phyloP scores from a whole-genome alignment of 2,797 vertebrate genomes.

The Paratrypauchen microcephalus region DNA sequence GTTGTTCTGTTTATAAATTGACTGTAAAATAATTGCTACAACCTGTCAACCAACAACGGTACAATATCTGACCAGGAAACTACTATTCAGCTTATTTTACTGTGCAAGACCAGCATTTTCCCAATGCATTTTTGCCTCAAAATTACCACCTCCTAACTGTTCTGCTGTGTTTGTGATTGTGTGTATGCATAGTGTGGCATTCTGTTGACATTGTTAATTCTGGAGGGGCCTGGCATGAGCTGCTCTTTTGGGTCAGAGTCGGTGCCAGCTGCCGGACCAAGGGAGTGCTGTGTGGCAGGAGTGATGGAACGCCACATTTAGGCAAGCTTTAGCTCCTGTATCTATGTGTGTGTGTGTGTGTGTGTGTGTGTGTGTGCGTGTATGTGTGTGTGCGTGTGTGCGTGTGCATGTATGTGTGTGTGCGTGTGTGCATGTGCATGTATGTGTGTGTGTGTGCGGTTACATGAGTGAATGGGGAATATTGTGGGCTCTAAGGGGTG shows the following conservation, averaged over 20 bases:
- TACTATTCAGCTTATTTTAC: neutral
- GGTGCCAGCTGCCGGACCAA: constrained; percentile 61
- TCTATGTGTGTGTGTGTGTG: constrained; percentile 10
- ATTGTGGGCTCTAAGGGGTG: constrained; percentile 51
- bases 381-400: constrained; percentile 29
- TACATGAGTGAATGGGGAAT: constrained; percentile 42
- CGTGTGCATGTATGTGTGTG: too few relatives aligned
- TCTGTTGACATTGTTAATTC: constrained; percentile 70
- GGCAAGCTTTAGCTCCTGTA: constrained; percentile 40
- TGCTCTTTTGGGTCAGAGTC: constrained; percentile 46
- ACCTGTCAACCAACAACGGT: neutral
- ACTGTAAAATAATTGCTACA: constrained; percentile 1
- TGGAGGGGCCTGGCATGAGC: constrained; percentile 37
- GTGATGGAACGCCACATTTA: constrained; percentile 74
- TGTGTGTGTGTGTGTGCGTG: constrained; percentile 18
- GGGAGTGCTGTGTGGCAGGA: constrained; percentile 61
- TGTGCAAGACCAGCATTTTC: constrained; percentile 4
- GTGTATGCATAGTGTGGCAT: constrained; percentile 39
- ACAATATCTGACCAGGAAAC: constrained; percentile 10
- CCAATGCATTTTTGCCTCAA: neutral
- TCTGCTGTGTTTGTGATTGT: constrained; percentile 28
- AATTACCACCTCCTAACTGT: constrained; percentile 15
- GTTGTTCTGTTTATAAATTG: neutral
- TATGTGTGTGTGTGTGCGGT: constrained; percentile 24
- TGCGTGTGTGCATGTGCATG: too few relatives aligned